These are phyloP conservation scores for Drosophila aff. DNA, from an alignment of 1,140 invertebrate species.

Conservation along the genomic window DNA sequence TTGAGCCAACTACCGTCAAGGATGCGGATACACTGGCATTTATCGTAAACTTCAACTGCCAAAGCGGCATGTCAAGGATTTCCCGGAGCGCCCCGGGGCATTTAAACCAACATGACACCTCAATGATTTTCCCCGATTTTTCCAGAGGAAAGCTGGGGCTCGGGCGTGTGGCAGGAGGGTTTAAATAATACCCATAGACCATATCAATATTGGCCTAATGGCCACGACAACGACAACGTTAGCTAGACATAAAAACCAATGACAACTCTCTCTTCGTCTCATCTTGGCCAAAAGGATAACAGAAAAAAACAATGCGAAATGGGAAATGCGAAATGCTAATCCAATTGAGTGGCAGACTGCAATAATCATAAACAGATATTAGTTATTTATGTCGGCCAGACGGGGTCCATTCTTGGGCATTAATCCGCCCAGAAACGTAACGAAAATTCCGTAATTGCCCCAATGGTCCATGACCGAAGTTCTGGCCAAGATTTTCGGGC, in stretches of 20 bases:
- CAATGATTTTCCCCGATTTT: slow-evolving; percentile 26
- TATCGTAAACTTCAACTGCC: slow-evolving; percentile 82
- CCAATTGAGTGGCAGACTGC: slow-evolving; percentile 61
- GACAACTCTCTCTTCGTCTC: slow-evolving; percentile 52
- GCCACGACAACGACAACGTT: slow-evolving; percentile 37
- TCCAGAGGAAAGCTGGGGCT: neutral
- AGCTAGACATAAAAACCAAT: slow-evolving; percentile 73
- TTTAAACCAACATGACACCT: slow-evolving; percentile 79
- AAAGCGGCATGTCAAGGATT: slow-evolving; percentile 73
- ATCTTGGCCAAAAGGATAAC: neutral
- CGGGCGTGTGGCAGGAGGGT: neutral
- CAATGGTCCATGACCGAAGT: slow-evolving; percentile 51
- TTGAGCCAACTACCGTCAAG: slow-evolving; percentile 61
- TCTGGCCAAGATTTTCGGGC: slow-evolving; percentile 31
- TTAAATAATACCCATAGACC: slow-evolving; percentile 51
- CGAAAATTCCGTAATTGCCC: slow-evolving; percentile 49
- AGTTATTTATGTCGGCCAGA: slow-evolving; percentile 70
- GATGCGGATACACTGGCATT: slow-evolving; percentile 57
- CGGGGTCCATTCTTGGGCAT: slow-evolving; percentile 52
- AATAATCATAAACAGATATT: slow-evolving; percentile 83
- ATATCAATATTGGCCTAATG: slow-evolving; percentile 71
- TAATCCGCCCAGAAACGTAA: slow-evolving; percentile 44
- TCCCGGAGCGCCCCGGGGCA: slow-evolving; percentile 55
- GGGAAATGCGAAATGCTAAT: slow-evolving; percentile 52
- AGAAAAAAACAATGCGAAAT: slow-evolving; percentile 28